Conservation (phyloP, 2,113 vertebrate species). For the Limanda limanda region DNA sequence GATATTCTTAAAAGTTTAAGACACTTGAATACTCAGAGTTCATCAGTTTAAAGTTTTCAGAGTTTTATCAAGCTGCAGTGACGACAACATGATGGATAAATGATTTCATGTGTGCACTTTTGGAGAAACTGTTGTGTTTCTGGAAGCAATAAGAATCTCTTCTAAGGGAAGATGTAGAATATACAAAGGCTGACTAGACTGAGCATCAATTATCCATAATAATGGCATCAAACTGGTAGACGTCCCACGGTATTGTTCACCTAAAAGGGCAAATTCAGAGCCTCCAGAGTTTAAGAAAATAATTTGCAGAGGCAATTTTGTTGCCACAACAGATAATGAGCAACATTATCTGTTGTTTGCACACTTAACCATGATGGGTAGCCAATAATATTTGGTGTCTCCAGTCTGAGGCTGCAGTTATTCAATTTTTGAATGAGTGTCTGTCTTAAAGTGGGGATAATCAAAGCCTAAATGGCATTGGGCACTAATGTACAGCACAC, state of each 20-base stretch:
- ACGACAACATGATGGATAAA: slow-evolving; percentile 47
- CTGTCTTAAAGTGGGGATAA: slow-evolving; percentile 51
- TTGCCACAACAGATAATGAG: slow-evolving; percentile 31
- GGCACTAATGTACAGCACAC: slow-evolving; percentile 56
- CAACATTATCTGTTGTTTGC: slow-evolving; percentile 61
- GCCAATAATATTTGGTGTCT: slow-evolving; percentile 46
- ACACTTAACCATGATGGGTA: slow-evolving; percentile 49
- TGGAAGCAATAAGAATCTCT: slow-evolving; percentile 29
- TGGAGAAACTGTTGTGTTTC: slow-evolving; percentile 1
- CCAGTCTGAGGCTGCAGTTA: slow-evolving; percentile 45
- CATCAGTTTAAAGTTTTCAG: slow-evolving; percentile 37
- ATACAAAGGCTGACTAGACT: slow-evolving; percentile 16
- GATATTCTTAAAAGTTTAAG: slow-evolving; percentile 35
- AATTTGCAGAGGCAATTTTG: slow-evolving; percentile 54
- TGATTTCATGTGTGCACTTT: slow-evolving; percentile 15
- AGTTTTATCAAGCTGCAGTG: slow-evolving; percentile 42
- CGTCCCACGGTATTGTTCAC: slow-evolving; percentile 18
- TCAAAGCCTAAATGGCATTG: slow-evolving; percentile 54
- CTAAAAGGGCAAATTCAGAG: not conserved
- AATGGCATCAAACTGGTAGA: slow-evolving; percentile 30
- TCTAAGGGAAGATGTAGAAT: slow-evolving; percentile 27
- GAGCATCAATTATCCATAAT: slow-evolving; percentile 30
- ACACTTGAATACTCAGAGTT: slow-evolving; percentile 40
- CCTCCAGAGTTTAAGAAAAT: slow-evolving; percentile 36
- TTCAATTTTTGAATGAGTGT: slow-evolving; percentile 53